Conservation (phyloP, 92 coral and sea anemone genomes). For the Parazoanthus darwini region DNA sequence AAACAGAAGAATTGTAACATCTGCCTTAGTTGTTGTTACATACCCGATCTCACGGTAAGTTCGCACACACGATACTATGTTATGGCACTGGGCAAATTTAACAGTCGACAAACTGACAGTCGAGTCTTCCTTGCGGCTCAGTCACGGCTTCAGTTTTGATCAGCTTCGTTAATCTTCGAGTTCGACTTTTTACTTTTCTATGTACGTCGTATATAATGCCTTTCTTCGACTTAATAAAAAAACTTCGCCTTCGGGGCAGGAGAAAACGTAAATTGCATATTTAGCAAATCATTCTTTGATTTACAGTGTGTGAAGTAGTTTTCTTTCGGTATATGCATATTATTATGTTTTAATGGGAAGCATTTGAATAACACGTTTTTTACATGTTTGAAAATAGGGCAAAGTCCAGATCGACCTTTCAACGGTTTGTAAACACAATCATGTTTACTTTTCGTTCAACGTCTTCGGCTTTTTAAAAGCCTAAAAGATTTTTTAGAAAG, state of each 20-base stretch:
- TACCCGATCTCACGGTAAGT: no score
- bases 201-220: not conserved
- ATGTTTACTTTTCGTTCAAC: not conserved
- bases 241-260: no score
- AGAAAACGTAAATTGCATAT: no score
- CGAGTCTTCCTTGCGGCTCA: no score
- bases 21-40: no score
- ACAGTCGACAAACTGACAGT: no score
- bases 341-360: not conserved
- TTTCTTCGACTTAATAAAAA: no score
- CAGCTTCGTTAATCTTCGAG: not conserved
- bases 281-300: no score
- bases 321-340: no score
- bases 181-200: not conserved
- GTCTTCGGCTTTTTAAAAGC: no score
- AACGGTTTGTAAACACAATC: not conserved
- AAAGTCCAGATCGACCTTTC: not conserved
- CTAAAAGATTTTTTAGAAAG: not conserved
- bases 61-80: not conserved
- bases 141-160: not conserved
- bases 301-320: no score
- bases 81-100: not conserved
- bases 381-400: not conserved
- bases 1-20: not conserved
- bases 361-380: not conserved